Conservation (phyloP, 2,888 invertebrate species). For the Phyllotreta cruciferae region DNA sequence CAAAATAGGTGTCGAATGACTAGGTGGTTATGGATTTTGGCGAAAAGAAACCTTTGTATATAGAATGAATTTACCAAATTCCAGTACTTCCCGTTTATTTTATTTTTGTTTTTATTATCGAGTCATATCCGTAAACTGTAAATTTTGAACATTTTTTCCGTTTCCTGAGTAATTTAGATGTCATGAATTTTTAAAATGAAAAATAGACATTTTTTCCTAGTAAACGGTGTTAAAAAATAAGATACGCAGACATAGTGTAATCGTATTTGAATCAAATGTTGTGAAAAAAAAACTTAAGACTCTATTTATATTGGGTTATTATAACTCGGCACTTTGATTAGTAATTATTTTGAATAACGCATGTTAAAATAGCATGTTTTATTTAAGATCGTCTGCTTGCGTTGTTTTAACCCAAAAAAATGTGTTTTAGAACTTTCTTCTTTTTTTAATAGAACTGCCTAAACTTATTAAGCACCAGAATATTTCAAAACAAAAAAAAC, state of each 20-base stretch:
- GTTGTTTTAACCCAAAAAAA: slow-evolving; percentile 18
- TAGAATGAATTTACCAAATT: slow-evolving; percentile 29
- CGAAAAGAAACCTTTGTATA: slow-evolving; percentile 20
- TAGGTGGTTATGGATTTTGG: slow-evolving; percentile 27
- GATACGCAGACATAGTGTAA: slow-evolving; percentile 26
- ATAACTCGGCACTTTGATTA: slow-evolving; percentile 1
- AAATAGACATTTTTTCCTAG: slow-evolving; percentile 27
- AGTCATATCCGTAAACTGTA: slow-evolving; percentile 29
- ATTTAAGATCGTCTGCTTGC: slow-evolving; percentile 18
- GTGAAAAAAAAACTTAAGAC: slow-evolving; percentile 29
- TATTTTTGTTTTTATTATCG: slow-evolving; percentile 13
- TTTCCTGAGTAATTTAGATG: slow-evolving; percentile 27
- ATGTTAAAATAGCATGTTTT: not conserved
- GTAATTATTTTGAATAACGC: not conserved
- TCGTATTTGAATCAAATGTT: slow-evolving; percentile 31
- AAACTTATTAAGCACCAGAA: slow-evolving; percentile 27
- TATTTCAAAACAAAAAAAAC: slow-evolving; percentile 15
- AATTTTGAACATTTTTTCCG: slow-evolving; percentile 25
- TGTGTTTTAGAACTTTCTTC: slow-evolving; percentile 23
- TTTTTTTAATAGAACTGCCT: slow-evolving; percentile 33
- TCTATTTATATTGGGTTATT: slow-evolving; percentile 17
- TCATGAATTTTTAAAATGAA: slow-evolving; percentile 30
- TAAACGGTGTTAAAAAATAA: slow-evolving; percentile 26
- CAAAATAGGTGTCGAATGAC: slow-evolving; percentile 21
- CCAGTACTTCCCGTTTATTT: slow-evolving; percentile 18